Evolutionary conservation across 2,113 vertebrate genomes (phyloP).

Genomic region (Colossoma macropomum): DNA sequence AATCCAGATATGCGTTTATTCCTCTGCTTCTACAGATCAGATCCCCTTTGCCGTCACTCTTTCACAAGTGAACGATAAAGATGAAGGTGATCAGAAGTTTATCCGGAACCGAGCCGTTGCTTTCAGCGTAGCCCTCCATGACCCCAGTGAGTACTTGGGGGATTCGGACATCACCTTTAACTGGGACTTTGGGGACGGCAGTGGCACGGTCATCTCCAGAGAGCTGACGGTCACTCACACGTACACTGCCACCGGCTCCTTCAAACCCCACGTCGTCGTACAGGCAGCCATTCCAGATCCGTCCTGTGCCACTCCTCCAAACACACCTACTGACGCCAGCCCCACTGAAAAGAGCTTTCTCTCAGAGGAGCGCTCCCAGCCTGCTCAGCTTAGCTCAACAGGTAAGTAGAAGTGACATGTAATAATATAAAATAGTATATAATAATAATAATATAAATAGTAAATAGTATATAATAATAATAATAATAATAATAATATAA

Average conservation of each 20-base stretch:
- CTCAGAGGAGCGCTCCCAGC: constrained; percentile 6
- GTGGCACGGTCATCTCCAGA: constrained; percentile 90
- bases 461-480: too few species aligned
- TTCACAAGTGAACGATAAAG: constrained; percentile 80
- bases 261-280: constrained; percentile 82
- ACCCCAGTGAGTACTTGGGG: constrained; percentile 87
- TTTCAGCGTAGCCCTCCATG: constrained; percentile 87
- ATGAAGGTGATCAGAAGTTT: constrained; percentile 75
- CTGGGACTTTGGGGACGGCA: constrained; percentile 93
- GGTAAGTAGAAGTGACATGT: constrained; percentile 2
- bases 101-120: constrained; percentile 87
- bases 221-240: constrained; percentile 87
- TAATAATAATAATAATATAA: too few species aligned
- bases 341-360: constrained; percentile 58
- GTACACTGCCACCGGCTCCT: constrained; percentile 80
- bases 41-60: constrained; percentile 89
- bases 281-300: constrained; percentile 89
- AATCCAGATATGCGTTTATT: neutral
- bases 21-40: constrained; percentile 80
- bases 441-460: too few species aligned
- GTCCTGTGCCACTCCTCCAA: constrained; percentile 72
- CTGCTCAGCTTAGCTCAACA: constrained; percentile 2
- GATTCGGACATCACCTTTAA: constrained; percentile 88
- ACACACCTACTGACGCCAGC: constrained; percentile 43
- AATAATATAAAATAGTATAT: too few species aligned